Evolutionary conservation across 30 jellyfish, hydroid and myxozoan genomes (phyloP), one percentile per base, ranked within the genome.

Genomic region (Aurelia sp.): DNA sequence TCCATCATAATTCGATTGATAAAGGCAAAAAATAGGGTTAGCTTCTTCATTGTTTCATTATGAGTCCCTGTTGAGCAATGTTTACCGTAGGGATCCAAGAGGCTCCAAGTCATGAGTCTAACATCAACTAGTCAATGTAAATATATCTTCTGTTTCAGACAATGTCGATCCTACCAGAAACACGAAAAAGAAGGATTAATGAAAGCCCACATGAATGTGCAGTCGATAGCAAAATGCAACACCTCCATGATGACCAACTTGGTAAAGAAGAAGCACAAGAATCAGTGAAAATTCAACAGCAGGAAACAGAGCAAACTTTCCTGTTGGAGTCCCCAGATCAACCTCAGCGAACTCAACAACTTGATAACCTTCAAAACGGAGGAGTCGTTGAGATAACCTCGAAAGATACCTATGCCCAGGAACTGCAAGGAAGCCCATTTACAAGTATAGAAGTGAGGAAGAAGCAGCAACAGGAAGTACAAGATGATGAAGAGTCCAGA

Each of bases 151-250:
- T 12, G n/a, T 73, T 73, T 7, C 66, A 90, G 97, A 20, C 78
- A n/a, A 22, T 92, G 67, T 22, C 81, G 47, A 48, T 84, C 24
- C 71, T 91, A 40, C 87, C 85, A 12, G 97, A 85, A n/a, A 84
- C 91, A 15, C 64, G 97, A 19, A 91, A 91, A 68, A 60, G 97
- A n/a, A 67, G 90, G 51, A 20, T 82, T 10, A 70, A 68, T 59
- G 92, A 84, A 18, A 63, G 79, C 63, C 86, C 87, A 30, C 88
- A 67, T 40, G 95, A 85, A 27, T 63, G 84, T 63, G 76, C 80
- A 19, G 65, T 85, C 22, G 86, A 77, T 16, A 84, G 91, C 57
- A 82, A 91, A 70, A 35, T 69, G 18, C 82, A 82, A 22, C 41
- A 61, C 13, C 52, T 91, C 15, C 83, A 83, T 18, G 9, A 8